These are phyloP conservation scores for Brachionus asplanchnoidis DNA, from an alignment of 1,140 invertebrate species.

Conservation along the genomic window DNA sequence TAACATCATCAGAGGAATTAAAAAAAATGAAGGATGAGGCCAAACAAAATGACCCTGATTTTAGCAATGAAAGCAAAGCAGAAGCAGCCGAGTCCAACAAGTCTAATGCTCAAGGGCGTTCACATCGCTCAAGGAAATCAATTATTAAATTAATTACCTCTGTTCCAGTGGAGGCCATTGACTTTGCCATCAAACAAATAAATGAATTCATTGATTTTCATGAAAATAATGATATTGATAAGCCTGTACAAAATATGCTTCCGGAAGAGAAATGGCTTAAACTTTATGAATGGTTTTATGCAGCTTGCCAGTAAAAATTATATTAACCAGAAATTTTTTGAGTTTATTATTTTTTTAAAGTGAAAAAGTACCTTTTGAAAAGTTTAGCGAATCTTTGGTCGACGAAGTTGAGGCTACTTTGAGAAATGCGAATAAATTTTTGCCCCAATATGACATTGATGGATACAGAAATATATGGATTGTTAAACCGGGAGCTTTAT, in stretches of 20 bases:
- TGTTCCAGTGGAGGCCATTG: slow-evolving; percentile 66
- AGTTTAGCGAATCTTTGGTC: slow-evolving; percentile 48
- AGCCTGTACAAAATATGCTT: neutral
- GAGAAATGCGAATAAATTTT: slow-evolving; percentile 63
- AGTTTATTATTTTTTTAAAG: slow-evolving; percentile 53
- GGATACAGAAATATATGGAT: slow-evolving; percentile 86
- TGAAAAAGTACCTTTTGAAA: slow-evolving; percentile 48
- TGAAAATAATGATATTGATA: slow-evolving; percentile 78
- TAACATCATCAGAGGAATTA: slow-evolving; percentile 17
- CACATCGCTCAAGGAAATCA: slow-evolving; percentile 12
- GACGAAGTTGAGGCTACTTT: slow-evolving; percentile 56
- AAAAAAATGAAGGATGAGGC: slow-evolving; percentile 50
- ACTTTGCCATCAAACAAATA: slow-evolving; percentile 72
- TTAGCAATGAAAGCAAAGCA: slow-evolving; percentile 42
- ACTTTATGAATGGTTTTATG: slow-evolving; percentile 62
- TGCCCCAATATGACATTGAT: slow-evolving; percentile 74
- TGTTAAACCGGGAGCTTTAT: slow-evolving; percentile 86
- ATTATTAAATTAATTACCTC: slow-evolving; percentile 55
- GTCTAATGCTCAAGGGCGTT: neutral
- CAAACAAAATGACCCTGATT: slow-evolving; percentile 47
- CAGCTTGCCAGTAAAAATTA: slow-evolving; percentile 30
- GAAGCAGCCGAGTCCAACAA: neutral
- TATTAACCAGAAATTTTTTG: neutral
- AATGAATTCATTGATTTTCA: slow-evolving; percentile 69
- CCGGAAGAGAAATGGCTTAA: slow-evolving; percentile 73